A percentile compares a stretch with the other conserved stretches of the same genome.
These are phyloP conservation scores for Candoia aspera DNA, from an alignment of 2,113 vertebrate genomes.

Conservation along the genomic window DNA sequence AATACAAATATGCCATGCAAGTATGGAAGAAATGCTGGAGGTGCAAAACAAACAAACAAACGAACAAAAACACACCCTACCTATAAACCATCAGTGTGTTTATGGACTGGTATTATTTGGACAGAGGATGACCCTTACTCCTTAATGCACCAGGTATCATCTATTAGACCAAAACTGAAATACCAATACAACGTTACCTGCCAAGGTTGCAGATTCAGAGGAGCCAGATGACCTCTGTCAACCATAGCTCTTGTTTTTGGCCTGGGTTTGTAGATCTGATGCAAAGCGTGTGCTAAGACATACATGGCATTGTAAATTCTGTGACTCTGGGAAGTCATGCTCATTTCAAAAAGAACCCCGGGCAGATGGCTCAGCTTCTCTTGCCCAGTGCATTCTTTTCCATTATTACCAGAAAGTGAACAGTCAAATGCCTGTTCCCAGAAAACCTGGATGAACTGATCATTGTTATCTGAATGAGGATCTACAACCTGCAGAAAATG, in stretches of 20 bases:
- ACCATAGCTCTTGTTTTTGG: not conserved
- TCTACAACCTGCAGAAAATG: not conserved
- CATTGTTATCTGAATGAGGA: not conserved
- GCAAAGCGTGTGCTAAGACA: not conserved
- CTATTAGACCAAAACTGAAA: not conserved
- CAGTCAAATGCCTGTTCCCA: constrained; percentile 9
- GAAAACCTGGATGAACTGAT: not conserved
- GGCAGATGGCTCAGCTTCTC: not conserved
- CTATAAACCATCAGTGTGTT: not conserved
- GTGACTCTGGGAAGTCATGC: not conserved
- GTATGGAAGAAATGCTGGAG: not conserved
- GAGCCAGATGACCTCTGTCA: not conserved
- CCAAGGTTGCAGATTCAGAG: not conserved
- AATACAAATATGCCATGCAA: not conserved
- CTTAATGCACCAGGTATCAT: not conserved
- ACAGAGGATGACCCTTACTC: too few species aligned
- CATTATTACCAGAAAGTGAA: not conserved
- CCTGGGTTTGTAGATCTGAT: not conserved
- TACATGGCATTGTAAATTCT: constrained; percentile 14
- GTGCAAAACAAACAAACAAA: not conserved
- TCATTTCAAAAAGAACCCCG: not conserved
- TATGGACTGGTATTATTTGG: too few species aligned
- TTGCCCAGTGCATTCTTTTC: not conserved
- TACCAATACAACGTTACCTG: not conserved
- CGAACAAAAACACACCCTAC: not conserved